Conservation (phyloP, 2,113 vertebrate genomes). For the Nothocercus nigrocapillus region DNA sequence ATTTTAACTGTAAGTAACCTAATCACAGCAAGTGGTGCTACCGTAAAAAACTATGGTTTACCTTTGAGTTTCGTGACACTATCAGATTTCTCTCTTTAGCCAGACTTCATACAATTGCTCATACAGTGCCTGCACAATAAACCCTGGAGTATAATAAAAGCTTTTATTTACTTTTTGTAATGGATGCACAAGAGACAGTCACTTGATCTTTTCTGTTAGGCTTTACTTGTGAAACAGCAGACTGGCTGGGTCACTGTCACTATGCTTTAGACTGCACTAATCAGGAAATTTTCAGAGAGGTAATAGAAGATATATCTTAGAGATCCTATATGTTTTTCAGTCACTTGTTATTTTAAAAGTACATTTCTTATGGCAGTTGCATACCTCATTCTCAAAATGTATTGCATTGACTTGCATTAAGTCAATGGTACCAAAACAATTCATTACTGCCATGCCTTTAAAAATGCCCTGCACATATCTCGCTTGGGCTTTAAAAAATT, state of each 20-base stretch:
- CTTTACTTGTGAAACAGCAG: background rate
- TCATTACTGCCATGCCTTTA: background rate
- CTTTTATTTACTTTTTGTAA: background rate
- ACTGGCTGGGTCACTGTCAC: background rate
- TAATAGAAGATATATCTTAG: background rate
- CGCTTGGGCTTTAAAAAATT: background rate
- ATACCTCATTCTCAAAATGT: background rate
- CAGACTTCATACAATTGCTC: background rate
- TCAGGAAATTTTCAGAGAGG: background rate
- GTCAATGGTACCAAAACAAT: background rate
- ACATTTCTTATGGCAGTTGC: background rate
- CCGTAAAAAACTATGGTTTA: background rate
- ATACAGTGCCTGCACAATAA: background rate
- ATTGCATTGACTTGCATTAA: background rate
- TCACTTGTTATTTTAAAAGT: background rate
- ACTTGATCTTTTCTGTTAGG: background rate
- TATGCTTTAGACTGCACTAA: background rate
- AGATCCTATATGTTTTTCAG: background rate
- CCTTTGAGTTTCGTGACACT: background rate
- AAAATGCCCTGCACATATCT: background rate
- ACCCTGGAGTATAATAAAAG: background rate
- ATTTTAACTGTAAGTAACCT: background rate
- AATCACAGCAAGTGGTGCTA: background rate
- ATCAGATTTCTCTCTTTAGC: background rate
- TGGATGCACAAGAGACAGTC: background rate